Base-by-base conservation (phyloP, 92 coral and sea anemone species). In the Epizoanthus ramosus region DNA sequence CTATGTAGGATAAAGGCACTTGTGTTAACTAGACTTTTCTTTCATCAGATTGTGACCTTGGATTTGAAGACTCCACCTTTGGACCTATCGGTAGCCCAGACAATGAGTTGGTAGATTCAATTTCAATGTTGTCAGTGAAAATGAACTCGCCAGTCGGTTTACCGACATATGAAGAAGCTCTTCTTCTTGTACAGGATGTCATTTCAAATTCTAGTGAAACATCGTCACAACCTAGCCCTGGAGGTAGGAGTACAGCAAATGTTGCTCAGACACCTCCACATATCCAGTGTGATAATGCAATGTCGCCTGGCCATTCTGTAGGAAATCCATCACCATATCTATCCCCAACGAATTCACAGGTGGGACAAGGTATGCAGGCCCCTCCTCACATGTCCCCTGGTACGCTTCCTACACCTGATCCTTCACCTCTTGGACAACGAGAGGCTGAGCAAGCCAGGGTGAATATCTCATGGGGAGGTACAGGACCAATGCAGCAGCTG, bases 161-260 rank as follows among this genome's bases (percentile, higher is more conserved):
- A 31, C 98, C 98, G 35, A 93, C 98, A 3, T 87, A 92, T 13
- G 98, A 93, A 57, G 98, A 93, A 74, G 94, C 98, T 12, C 79
- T 92, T 71, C 87, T 85, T 15, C 89, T 93, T 10, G 92, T 90
- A 23, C 85, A 87, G 41, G 94, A 91, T 21, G 90, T 90, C 25
- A 84, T 93, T 23, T 84, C 97, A 10, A 85, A 72, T 57, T 79
- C 86, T 6, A 89, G 88, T 41, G 92, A 91, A 12, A 82, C 83
- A 7, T 68, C 87, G 3, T 87, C 93, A 3, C 60, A 91, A 33
- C 75, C 91, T 71, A 93, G 98, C 41, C 98, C 93, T 12, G 90
- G 88, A 24, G 94, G 95, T 15, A 91, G 94, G 72, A 91, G 85
- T 17, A 87, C 87, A 1, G 63, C 90, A 63, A 87, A 88, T n/a